phyloP scores from a whole-genome alignment of 2,888 invertebrate genomes.

The Apodemia mormo region DNA sequence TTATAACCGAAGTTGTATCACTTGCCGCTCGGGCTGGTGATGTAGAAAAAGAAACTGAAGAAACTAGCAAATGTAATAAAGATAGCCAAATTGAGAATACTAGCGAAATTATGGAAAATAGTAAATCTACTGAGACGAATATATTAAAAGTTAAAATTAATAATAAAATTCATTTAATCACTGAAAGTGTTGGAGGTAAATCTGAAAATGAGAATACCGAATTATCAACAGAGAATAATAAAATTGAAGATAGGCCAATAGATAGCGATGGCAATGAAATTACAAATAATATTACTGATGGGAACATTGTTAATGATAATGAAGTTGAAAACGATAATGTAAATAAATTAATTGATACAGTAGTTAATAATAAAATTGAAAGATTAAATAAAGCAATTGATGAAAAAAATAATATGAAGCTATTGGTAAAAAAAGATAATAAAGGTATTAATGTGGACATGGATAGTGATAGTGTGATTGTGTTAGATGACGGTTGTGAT shows the following conservation, averaged over 20 bases:
- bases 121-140: background rate
- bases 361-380: too few relatives aligned
- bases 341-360: too few relatives aligned
- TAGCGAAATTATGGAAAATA: background rate
- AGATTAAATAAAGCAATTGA: too few relatives aligned
- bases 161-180: background rate
- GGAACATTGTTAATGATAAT: too few relatives aligned
- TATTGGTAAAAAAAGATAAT: background rate
- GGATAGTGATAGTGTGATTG: background rate
- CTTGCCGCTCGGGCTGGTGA: background rate
- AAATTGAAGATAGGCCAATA: too few relatives aligned
- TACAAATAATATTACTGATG: too few relatives aligned
- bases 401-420: background rate
- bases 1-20: constrained; percentile 1
- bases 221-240: background rate
- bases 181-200: background rate
- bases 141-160: background rate
- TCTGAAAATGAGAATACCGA: background rate
- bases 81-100: background rate
- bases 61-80: background rate
- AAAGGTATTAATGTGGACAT: background rate
- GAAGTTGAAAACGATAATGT: too few relatives aligned
- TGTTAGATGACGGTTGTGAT: background rate
- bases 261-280: too few relatives aligned
- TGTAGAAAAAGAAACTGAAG: background rate